Evolutionary conservation across 2,113 vertebrate genomes (phyloP), one percentile per base, ranked within the genome.

Genomic region (Sciurus niger): DNA sequence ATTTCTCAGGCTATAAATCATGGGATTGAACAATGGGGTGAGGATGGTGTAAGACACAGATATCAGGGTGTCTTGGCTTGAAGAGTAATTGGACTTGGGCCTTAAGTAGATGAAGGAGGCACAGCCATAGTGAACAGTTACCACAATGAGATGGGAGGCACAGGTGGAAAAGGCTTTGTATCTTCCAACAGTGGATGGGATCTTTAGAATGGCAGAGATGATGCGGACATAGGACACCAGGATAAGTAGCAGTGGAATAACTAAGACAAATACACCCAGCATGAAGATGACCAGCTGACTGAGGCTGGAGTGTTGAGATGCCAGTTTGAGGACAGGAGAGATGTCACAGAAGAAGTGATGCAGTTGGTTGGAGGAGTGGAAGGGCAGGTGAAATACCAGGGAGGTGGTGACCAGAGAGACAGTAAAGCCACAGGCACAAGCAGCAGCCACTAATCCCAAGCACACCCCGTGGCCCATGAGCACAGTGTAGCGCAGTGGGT

Each of bases 271-370:
- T 2, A 96, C 60, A n/a, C 95, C 95, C n/a, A 97, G 96, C 79
- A 87, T 40, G 73, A 97, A 96, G 53, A 97, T 96, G 63, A 97
- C 88, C 68, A 96, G 8, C 48, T 96, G 97, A 76, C 86, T 97
- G 14, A 96, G 79, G 53, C 0, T 17, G 3, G 95, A 77, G 8
- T 93, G 93, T 2, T 92, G 88, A 14, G 97, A 96, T 1, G 93
- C 93, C 43, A 96, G 72, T 68, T 93, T 82, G 32, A 97, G 96
- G 48, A 97, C 96, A 53, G 97, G 96, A 2, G 95, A 84, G 10
- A 97, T 96, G 25, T 97, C 97, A 85, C 96, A 97, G 83, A 97
- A 97, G 60, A 94, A 97, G 20, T 97, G 93, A 32, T 90, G 97
- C n/a, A 97, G 93, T 8, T 79, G 46, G 16, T 95, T 97, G 34